phyloP scores from a whole-genome alignment of 2,888 invertebrate species.

The Campopleginae sp. region DNA sequence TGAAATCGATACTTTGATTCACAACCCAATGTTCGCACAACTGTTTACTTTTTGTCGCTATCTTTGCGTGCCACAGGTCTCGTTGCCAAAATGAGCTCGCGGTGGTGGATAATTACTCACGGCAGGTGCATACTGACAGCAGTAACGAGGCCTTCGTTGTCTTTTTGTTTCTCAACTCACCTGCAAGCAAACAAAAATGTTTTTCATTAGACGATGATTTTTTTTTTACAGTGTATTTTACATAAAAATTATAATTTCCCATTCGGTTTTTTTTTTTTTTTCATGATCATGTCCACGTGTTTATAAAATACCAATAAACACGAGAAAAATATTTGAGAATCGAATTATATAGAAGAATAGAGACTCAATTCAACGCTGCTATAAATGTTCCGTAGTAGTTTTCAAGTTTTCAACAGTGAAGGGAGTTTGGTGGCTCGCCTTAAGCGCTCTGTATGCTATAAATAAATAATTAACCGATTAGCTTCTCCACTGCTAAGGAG shows the following conservation, averaged over 20 bases:
- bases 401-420: background rate
- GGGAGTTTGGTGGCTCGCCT: background rate
- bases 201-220: slow-evolving; percentile 13
- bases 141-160: background rate
- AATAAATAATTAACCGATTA: background rate
- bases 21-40: background rate
- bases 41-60: background rate
- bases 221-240: background rate
- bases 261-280: too few relatives aligned
- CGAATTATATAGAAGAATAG: too few relatives aligned
- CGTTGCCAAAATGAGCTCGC: background rate
- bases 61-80: background rate
- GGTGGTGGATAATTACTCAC: slow-evolving; percentile 54
- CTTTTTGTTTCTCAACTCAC: slow-evolving; percentile 56
- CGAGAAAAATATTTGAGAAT: too few relatives aligned
- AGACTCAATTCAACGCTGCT: background rate
- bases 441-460: background rate
- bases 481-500: background rate
- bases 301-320: too few relatives aligned
- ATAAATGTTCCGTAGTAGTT: background rate
- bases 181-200: slow-evolving; percentile 63
- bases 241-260: background rate
- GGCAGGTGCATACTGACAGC: slow-evolving; percentile 2
- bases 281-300: too few relatives aligned
- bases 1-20: background rate